These are phyloP conservation scores for Antheraea mylitta DNA, from an alignment of 1,140 invertebrate genomes.

Conservation along the genomic window DNA sequence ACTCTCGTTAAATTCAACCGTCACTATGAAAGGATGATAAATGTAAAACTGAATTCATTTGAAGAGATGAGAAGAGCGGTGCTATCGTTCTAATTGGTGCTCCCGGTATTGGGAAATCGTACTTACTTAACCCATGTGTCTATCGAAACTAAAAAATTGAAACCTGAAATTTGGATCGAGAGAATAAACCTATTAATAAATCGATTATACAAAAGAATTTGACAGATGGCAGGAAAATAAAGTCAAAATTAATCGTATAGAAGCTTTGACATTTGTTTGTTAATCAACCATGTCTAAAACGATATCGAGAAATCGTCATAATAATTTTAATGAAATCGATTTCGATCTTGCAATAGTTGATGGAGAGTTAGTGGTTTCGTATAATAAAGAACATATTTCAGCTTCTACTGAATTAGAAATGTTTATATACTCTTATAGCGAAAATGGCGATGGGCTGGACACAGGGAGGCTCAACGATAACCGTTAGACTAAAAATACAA, in stretches of 20 bases:
- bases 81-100: constrained; percentile 3
- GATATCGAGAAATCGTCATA: neutral
- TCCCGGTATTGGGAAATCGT: constrained; percentile 18
- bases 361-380: neutral
- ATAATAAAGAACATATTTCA: neutral
- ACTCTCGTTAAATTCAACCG: too few species aligned
- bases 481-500: too few species aligned
- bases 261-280: constrained; percentile 13
- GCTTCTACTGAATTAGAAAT: constrained; percentile 6
- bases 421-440: constrained; percentile 17
- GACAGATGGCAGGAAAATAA: constrained; percentile 14
- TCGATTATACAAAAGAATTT: constrained; percentile 12
- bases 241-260: neutral
- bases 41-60: neutral
- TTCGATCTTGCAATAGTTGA: neutral
- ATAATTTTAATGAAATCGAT: neutral
- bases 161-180: constrained; percentile 14
- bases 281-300: neutral
- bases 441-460: too few species aligned
- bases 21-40: neutral
- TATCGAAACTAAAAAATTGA: neutral
- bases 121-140: constrained; percentile 14
- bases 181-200: constrained; percentile 16
- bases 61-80: neutral
- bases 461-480: too few species aligned